Conservation (phyloP, 2,888 invertebrate genomes). For the Cryptosula pallasiana region DNA sequence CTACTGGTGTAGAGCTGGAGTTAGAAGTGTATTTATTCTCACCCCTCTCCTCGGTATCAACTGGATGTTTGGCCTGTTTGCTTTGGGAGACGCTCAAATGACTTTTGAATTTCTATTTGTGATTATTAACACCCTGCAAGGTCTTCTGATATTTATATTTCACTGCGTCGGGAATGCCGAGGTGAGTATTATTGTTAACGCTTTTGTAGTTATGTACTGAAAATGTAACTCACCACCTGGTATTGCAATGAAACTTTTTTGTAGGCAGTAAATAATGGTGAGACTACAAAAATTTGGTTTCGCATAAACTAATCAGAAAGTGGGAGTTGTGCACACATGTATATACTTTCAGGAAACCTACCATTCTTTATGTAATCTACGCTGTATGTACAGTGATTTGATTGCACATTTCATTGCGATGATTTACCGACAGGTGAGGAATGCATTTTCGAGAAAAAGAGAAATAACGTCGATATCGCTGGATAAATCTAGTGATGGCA, state of each 20-base stretch:
- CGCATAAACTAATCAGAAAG: too few species aligned
- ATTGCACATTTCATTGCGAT: too few species aligned
- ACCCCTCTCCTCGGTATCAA: constrained; percentile 38
- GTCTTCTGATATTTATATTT: constrained; percentile 39
- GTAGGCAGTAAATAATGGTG: neutral
- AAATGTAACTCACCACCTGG: neutral
- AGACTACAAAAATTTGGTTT: neutral
- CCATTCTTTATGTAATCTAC: too few species aligned
- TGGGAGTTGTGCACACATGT: too few species aligned
- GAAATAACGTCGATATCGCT: neutral
- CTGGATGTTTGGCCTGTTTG: constrained; percentile 38
- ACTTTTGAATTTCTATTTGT: constrained; percentile 41
- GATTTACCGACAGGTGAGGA: too few species aligned
- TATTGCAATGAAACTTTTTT: neutral
- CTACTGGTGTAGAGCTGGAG: constrained; percentile 36
- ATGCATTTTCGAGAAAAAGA: constrained; percentile 11
- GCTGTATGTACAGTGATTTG: too few species aligned
- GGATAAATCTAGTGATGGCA: neutral
- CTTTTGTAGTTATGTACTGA: neutral
- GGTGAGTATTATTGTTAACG: constrained; percentile 30
- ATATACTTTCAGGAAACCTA: too few species aligned
- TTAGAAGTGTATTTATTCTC: constrained; percentile 34
- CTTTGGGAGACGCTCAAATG: constrained; percentile 34
- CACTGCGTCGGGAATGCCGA: constrained; percentile 38
- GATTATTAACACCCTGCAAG: constrained; percentile 36